These are phyloP conservation scores for Seriola aureovittata DNA, from an alignment of 2,113 vertebrate genomes.

Conservation along the genomic window DNA sequence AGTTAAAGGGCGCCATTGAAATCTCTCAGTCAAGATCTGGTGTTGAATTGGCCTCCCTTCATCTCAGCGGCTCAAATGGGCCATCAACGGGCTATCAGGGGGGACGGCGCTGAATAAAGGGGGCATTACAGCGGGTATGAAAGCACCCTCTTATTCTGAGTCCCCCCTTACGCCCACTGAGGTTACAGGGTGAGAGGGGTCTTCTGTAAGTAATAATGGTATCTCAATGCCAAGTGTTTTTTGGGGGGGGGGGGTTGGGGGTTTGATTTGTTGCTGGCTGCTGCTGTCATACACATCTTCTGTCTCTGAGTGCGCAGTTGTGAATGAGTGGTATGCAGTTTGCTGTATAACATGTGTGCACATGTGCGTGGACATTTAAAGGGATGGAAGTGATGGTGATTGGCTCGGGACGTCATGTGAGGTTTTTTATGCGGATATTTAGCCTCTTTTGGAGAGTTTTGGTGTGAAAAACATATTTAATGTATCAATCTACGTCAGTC, in stretches of 20 bases:
- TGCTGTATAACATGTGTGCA: background rate
- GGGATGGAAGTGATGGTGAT: background rate
- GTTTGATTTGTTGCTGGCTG: constrained; percentile 9
- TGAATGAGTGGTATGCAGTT: constrained; percentile 25
- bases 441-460: too few relatives aligned
- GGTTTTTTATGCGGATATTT: background rate
- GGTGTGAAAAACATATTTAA: too few relatives aligned
- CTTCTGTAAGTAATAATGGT: constrained; percentile 44
- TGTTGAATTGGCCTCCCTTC: constrained; percentile 57
- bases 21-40: constrained; percentile 28
- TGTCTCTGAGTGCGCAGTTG: constrained; percentile 6
- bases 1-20: constrained; percentile 70
- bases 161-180: constrained; percentile 55
- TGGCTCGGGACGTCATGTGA: background rate
- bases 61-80: constrained; percentile 43
- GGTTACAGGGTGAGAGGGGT: constrained; percentile 58
- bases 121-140: constrained; percentile 61
- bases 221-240: constrained; percentile 40
- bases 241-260: background rate
- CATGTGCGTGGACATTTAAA: constrained; percentile 22
- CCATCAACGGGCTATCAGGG: constrained; percentile 47
- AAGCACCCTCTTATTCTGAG: constrained; percentile 67
- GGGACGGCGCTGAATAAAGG: constrained; percentile 59
- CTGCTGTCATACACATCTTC: constrained; percentile 1
- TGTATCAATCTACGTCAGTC: too few relatives aligned